phyloP scores from a whole-genome alignment of 2,113 vertebrate species.

The Rhabdomys dilectus region DNA sequence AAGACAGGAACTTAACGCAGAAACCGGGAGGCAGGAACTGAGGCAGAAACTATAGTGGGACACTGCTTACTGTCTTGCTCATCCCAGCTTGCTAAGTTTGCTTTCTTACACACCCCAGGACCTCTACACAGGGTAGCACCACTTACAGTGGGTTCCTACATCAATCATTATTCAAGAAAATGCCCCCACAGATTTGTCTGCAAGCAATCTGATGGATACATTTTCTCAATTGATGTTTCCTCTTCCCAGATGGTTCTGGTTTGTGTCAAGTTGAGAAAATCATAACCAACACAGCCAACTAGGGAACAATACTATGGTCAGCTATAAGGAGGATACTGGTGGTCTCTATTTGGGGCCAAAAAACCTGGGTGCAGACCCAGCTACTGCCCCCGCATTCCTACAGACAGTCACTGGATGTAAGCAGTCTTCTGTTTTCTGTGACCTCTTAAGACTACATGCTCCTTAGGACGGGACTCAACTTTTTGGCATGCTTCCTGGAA shows the following conservation, averaged over 20 bases:
- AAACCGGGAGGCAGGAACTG: background rate
- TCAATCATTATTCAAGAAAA: background rate
- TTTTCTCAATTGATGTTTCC: background rate
- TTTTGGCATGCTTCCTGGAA: background rate
- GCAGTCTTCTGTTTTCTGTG: background rate
- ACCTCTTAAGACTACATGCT: background rate
- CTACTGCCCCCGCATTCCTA: slow-evolving; percentile 29
- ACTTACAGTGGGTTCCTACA: background rate
- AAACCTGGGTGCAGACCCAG: slow-evolving; percentile 16
- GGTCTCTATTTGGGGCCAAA: background rate
- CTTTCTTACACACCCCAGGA: background rate
- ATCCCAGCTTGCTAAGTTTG: background rate
- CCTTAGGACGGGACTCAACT: background rate
- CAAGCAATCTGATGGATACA: background rate
- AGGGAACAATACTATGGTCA: background rate
- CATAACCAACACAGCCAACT: background rate
- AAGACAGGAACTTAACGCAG: background rate
- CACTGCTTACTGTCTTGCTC: background rate
- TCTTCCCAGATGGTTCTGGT: background rate
- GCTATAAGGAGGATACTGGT: background rate
- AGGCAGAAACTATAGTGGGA: background rate
- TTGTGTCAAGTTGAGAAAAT: background rate
- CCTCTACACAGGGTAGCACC: background rate
- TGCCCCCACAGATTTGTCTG: background rate
- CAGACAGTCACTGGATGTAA: background rate